phyloP scores from a whole-genome alignment of 1,140 invertebrate genomes.

The Lysiphlebus fabarum region DNA sequence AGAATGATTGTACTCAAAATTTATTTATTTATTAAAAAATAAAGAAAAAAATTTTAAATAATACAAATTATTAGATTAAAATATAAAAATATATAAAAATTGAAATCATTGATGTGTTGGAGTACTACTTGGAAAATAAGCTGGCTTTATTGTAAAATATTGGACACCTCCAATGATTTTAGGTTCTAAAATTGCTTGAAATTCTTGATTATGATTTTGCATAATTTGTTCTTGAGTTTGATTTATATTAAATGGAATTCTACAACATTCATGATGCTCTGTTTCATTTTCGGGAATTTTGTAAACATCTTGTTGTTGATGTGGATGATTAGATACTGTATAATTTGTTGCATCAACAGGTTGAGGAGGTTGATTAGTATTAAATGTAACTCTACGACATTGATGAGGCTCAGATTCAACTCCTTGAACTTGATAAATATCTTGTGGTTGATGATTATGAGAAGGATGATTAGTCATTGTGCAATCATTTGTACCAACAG shows the following conservation, averaged over 20 bases:
- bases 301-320: no score
- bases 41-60: constrained; percentile 12
- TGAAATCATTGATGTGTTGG: constrained; percentile 21
- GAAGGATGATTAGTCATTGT: neutral
- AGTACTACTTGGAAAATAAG: constrained; percentile 23
- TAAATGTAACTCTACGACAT: no score
- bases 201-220: no score
- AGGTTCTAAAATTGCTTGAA: constrained; percentile 18
- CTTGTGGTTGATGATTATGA: neutral
- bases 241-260: neutral
- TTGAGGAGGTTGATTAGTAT: no score
- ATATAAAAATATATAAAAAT: constrained; percentile 19
- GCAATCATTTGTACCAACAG: neutral
- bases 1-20: no score
- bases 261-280: neutral
- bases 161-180: constrained; percentile 33
- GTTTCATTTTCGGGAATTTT: no score
- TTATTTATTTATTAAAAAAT: constrained; percentile 5
- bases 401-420: neutral
- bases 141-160: constrained; percentile 33
- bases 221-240: no score
- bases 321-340: no score
- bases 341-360: no score
- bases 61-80: constrained; percentile 23
- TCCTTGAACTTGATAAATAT: constrained; percentile 5